These are phyloP conservation scores for Cynopterus sphinx DNA, from an alignment of 2,797 vertebrate species.

Conservation along the genomic window DNA sequence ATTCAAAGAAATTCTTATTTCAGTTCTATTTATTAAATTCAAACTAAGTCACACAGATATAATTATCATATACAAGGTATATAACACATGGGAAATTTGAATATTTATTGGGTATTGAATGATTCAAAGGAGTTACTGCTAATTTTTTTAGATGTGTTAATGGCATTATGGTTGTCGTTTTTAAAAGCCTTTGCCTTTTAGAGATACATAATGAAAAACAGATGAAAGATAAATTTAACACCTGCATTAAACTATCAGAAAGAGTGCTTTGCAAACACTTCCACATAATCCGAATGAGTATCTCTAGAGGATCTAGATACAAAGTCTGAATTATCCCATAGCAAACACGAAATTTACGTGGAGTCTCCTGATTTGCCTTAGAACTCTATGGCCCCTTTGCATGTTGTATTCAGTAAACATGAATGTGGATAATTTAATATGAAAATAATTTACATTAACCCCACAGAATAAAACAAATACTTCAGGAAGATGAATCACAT, in stretches of 20 bases:
- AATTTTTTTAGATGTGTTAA: not conserved
- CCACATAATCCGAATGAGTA: not conserved
- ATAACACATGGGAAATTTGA: not conserved
- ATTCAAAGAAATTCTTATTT: not conserved
- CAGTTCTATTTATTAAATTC: slow-evolving; percentile 33
- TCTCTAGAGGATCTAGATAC: not conserved
- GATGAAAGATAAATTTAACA: slow-evolving; percentile 4
- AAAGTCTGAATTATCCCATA: not conserved
- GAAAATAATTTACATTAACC: not conserved
- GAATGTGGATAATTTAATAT: not conserved
- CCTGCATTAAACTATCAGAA: not conserved
- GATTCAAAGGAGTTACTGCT: not conserved
- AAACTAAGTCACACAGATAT: not conserved
- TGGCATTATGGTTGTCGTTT: not conserved
- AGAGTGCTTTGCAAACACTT: not conserved
- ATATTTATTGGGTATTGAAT: not conserved
- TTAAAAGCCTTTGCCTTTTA: slow-evolving; percentile 26
- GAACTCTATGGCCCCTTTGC: not conserved
- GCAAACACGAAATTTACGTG: not conserved
- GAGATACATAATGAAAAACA: not conserved
- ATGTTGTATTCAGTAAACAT: not conserved
- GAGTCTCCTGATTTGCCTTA: not conserved
- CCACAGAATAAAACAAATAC: not conserved
- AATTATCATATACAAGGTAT: not conserved
- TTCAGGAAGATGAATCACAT: not conserved